Percentiles rank a stretch among this genome's conserved stretches.
Conservation (phyloP, 1,140 invertebrate species). For the Drosophila persimilis region DNA sequence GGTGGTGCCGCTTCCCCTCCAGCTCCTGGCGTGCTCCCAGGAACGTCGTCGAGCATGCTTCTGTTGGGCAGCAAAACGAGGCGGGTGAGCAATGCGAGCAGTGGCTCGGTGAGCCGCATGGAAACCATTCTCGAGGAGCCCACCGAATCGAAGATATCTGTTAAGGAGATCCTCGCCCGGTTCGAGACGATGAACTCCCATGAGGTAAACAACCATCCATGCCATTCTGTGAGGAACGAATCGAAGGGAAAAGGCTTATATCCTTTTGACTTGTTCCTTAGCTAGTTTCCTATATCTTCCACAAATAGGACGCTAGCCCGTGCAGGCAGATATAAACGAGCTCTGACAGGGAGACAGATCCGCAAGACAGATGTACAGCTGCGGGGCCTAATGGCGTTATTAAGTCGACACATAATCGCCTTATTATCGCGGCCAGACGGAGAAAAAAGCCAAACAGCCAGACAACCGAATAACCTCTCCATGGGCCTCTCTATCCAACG, state of each 20-base stretch:
- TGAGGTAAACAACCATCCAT: slow-evolving; percentile 43
- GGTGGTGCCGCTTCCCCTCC: not conserved
- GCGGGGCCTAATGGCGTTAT: slow-evolving; percentile 50
- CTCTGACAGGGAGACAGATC: not conserved
- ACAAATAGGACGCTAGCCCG: too few species aligned
- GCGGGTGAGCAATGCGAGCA: slow-evolving; percentile 84
- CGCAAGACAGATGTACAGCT: slow-evolving; percentile 18
- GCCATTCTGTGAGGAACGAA: not conserved
- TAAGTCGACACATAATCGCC: slow-evolving; percentile 74
- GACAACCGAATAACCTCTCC: slow-evolving; percentile 11
- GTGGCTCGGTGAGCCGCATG: slow-evolving; percentile 87
- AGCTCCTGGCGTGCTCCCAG: too few species aligned
- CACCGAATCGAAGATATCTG: slow-evolving; percentile 89
- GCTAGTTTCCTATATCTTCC: too few species aligned
- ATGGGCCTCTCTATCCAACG: slow-evolving; percentile 4
- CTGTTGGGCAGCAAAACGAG: slow-evolving; percentile 58
- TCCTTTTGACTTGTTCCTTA: too few species aligned
- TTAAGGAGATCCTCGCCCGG: slow-evolving; percentile 90
- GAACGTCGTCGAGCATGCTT: not conserved
- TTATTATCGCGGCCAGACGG: slow-evolving; percentile 59
- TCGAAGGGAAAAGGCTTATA: too few species aligned
- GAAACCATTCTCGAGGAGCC: slow-evolving; percentile 91
- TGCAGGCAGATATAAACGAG: not conserved
- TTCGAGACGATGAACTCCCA: slow-evolving; percentile 88
- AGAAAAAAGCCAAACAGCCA: slow-evolving; percentile 6